Evolutionary conservation across 2,888 invertebrate genomes (phyloP).

Genomic region (Serrognathus titanus): DNA sequence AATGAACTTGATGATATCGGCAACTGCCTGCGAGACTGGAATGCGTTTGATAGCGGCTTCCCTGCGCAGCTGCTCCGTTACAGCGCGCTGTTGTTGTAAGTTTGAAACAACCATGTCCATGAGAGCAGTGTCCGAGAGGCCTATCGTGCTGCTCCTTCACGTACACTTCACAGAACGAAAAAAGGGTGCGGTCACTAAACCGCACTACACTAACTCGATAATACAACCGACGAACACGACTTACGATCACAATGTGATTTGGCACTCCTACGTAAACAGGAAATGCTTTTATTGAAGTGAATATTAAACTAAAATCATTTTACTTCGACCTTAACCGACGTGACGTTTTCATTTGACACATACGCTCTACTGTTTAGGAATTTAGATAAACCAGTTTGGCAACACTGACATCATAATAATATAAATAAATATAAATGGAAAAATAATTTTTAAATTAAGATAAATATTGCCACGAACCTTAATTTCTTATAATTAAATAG

Average conservation of each 20-base stretch:
- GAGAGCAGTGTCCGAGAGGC: slow-evolving; percentile 84
- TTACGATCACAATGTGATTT: background rate
- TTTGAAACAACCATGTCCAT: slow-evolving; percentile 93
- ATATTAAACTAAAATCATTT: slow-evolving; percentile 5
- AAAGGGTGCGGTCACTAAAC: slow-evolving; percentile 8
- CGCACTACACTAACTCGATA: slow-evolving; percentile 1
- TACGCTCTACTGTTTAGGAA: too few relatives aligned
- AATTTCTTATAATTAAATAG: too few relatives aligned
- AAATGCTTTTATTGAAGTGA: background rate
- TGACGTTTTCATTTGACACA: too few relatives aligned
- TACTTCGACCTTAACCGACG: background rate
- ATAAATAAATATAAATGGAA: too few relatives aligned
- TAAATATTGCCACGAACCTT: too few relatives aligned
- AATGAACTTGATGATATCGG: slow-evolving; percentile 87
- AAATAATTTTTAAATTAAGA: too few relatives aligned
- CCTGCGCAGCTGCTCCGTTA: slow-evolving; percentile 88
- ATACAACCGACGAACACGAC: background rate
- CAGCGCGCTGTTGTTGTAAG: slow-evolving; percentile 89
- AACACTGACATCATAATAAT: too few relatives aligned
- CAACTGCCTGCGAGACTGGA: slow-evolving; percentile 85
- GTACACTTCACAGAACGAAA: slow-evolving; percentile 12
- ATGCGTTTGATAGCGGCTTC: slow-evolving; percentile 87
- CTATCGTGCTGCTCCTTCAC: slow-evolving; percentile 61
- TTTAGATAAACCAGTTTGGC: too few relatives aligned
- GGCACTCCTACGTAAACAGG: background rate